These are phyloP conservation scores for Heliconius hortense DNA, from an alignment of 2,888 invertebrate species.

Conservation along the genomic window DNA sequence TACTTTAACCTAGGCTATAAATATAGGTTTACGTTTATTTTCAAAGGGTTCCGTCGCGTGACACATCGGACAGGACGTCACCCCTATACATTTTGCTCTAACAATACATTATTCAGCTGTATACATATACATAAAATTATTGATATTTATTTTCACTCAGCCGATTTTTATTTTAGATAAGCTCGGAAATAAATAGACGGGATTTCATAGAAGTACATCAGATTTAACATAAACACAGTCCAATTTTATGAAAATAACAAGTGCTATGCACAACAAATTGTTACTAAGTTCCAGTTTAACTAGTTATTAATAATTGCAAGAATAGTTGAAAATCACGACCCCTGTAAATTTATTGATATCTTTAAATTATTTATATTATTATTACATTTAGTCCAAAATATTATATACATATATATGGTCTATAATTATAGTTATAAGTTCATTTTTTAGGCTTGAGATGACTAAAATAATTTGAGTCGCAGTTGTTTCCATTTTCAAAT, in stretches of 20 bases:
- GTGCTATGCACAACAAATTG: neutral
- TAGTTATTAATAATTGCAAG: too few relatives aligned
- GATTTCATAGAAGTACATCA: slow-evolving; percentile 33
- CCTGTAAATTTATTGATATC: neutral
- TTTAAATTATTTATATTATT: neutral
- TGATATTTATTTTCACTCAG: slow-evolving; percentile 41
- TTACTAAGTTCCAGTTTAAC: too few relatives aligned
- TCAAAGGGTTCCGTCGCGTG: slow-evolving; percentile 41
- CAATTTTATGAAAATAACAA: slow-evolving; percentile 24
- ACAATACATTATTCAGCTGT: slow-evolving; percentile 36
- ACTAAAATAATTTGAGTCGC: slow-evolving; percentile 11
- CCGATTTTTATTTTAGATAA: slow-evolving; percentile 43
- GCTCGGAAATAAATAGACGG: slow-evolving; percentile 31
- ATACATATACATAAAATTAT: slow-evolving; percentile 28
- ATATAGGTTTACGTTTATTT: slow-evolving; percentile 33
- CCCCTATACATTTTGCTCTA: slow-evolving; percentile 35
- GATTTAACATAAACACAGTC: slow-evolving; percentile 32
- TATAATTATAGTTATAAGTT: neutral
- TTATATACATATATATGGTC: neutral
- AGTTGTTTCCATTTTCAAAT: slow-evolving; percentile 27
- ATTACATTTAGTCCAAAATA: neutral
- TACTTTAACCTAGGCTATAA: slow-evolving; percentile 7
- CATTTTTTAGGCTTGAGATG: slow-evolving; percentile 5
- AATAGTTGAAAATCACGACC: too few relatives aligned
- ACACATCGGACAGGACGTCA: slow-evolving; percentile 37